Evolutionary conservation across 2,888 invertebrate genomes (phyloP).

Genomic region (Parthenolecanium corni): DNA sequence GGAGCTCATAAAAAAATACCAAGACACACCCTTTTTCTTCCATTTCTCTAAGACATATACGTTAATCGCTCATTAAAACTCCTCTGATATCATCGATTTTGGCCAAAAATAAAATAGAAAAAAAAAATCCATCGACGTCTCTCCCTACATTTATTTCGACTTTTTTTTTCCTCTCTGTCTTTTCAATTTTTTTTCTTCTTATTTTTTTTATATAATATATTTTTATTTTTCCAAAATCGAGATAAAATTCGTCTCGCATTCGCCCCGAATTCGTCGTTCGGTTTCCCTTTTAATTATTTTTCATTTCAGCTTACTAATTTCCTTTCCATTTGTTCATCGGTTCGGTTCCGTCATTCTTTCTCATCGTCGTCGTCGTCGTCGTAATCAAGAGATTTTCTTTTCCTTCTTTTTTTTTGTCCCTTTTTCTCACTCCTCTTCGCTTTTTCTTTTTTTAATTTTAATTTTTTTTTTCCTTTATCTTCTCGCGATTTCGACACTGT

Average conservation of each 20-base stretch:
- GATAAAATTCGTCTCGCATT: slow-evolving; percentile 27
- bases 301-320: slow-evolving; percentile 29
- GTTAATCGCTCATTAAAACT: not conserved
- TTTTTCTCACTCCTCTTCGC: not conserved
- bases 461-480: slow-evolving; percentile 18
- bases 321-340: slow-evolving; percentile 28
- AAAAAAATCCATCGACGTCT: slow-evolving; percentile 6
- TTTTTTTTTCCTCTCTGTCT: not conserved
- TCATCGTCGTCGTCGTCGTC: slow-evolving; percentile 19
- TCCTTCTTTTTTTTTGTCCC: slow-evolving; percentile 8
- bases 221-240: not conserved
- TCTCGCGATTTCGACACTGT: slow-evolving; percentile 10
- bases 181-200: not conserved
- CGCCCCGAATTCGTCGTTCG: slow-evolving; percentile 14
- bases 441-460: not conserved
- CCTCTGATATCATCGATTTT: slow-evolving; percentile 20
- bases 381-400: slow-evolving; percentile 23
- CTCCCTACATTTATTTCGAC: not conserved
- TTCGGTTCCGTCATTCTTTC: slow-evolving; percentile 8
- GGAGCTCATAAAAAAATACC: too few species aligned
- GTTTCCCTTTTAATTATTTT: slow-evolving; percentile 28
- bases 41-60: not conserved
- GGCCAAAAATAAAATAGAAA: slow-evolving; percentile 4
- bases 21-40: not conserved
- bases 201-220: not conserved